Base-by-base conservation (phyloP, 2,113 vertebrate species). In the Lucifuga dentata region DNA sequence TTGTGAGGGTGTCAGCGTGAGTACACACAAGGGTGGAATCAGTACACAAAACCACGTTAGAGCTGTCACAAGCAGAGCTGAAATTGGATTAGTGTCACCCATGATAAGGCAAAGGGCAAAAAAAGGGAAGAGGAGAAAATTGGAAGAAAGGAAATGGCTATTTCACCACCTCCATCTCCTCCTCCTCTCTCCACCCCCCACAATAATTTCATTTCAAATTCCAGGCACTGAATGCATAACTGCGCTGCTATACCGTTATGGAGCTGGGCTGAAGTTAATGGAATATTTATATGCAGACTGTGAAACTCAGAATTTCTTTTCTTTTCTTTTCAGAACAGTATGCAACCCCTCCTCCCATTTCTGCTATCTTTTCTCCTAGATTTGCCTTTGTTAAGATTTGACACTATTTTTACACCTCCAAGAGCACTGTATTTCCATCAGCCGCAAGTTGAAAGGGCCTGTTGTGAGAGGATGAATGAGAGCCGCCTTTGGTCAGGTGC, bases 31-130 rank as follows among this genome's bases (percentile, higher is more conserved):
- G 49, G 70, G 33, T 65, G 43, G 73, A 71, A 72, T 88, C 71
- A 12, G 84, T 84, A 88, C 84, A 88, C 80, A 85, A 84, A 91
- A 87, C 79, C 73, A 57, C 59, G 73, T 90, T 89, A 90, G 86
- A 78, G 72, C 78, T 81, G 87, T 88, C 91, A 88, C 79, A 73
- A 86, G 89, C 70, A 50, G 76, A 67, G 81, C 81, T 69, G 81
- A 86, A 91, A 93, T 92, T 88, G 89, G 89, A 93, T 92, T 93
- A 93, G 88, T 87, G 91, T 91, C 90, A 89, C 68, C 86, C 67
- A 66, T 80, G 91, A 93, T 91, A 92, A 91, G 87, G 81, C 52
- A 44, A 80, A 83, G 82, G 86, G 85, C 82, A 72, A 67, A 88
- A 90, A 80, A 80, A 81, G 76, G 76, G 86, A 85, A 85, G 70